Evolutionary conservation across 2,113 vertebrate species (phyloP).

Genomic region (Kryptolebias marmoratus): DNA sequence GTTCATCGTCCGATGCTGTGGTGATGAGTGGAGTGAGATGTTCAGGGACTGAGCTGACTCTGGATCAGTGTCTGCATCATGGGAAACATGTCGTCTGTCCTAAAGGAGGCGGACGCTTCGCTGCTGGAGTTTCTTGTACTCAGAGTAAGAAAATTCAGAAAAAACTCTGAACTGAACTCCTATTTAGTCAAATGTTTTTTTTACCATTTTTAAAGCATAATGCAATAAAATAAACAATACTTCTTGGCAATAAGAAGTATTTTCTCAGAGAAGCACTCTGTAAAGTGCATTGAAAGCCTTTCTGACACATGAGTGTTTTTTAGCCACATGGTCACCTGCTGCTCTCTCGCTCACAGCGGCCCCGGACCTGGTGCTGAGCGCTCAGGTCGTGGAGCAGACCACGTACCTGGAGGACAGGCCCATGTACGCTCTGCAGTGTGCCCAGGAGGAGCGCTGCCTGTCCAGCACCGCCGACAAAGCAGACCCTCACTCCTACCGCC

Average conservation of each 20-base stretch:
- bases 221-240: too few relatives aligned
- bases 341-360: constrained; percentile 80
- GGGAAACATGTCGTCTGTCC: constrained; percentile 85
- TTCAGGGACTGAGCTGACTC: constrained; percentile 92
- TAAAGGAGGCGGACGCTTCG: constrained; percentile 83
- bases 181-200: too few relatives aligned
- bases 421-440: constrained; percentile 91
- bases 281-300: neutral
- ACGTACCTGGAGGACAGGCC: constrained; percentile 96
- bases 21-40: constrained; percentile 95
- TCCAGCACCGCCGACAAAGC: constrained; percentile 81
- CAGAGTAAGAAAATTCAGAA: constrained; percentile 82
- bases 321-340: too few relatives aligned
- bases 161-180: neutral
- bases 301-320: neutral
- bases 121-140: constrained; percentile 92
- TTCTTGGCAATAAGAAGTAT: too few relatives aligned
- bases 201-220: too few relatives aligned
- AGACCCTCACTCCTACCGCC: constrained; percentile 81
- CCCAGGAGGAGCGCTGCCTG: constrained; percentile 93
- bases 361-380: constrained; percentile 92
- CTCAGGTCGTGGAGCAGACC: constrained; percentile 89
- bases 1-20: constrained; percentile 77
- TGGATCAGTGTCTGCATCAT: constrained; percentile 90
- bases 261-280: too few relatives aligned